These are phyloP conservation scores for Falco columbarius DNA, from an alignment of 2,797 vertebrate genomes.

Conservation along the genomic window DNA sequence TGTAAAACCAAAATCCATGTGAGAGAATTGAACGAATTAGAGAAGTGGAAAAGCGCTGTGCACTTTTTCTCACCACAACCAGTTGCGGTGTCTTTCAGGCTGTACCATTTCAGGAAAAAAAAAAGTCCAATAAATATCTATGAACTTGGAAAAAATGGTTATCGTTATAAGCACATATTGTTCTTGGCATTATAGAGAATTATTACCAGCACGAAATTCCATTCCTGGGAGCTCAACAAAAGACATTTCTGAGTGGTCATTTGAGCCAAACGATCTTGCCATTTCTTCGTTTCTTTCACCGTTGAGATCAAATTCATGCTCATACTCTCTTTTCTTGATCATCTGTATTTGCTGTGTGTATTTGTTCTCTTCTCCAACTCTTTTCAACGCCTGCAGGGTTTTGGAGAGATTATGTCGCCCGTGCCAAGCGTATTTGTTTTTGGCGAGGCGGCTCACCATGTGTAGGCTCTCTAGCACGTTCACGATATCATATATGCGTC, in stretches of 20 bases:
- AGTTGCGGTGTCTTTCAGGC: background rate
- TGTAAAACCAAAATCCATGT: background rate
- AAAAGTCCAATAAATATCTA: background rate
- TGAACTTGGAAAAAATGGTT: too few species aligned
- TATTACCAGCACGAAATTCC: slow-evolving; percentile 91
- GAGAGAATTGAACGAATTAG: background rate
- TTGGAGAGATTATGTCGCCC: slow-evolving; percentile 87
- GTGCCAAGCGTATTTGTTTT: slow-evolving; percentile 94
- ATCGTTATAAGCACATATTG: background rate
- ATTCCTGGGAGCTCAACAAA: slow-evolving; percentile 90
- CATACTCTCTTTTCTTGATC: slow-evolving; percentile 84
- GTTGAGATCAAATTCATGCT: slow-evolving; percentile 79
- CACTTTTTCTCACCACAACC: background rate
- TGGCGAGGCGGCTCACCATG: slow-evolving; percentile 96
- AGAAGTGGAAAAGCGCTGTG: background rate
- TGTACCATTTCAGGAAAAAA: background rate
- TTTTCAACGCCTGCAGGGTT: slow-evolving; percentile 87
- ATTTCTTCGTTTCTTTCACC: slow-evolving; percentile 81
- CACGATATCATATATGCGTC: slow-evolving; percentile 97
- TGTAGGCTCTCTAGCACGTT: slow-evolving; percentile 96
- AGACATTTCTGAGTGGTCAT: slow-evolving; percentile 83
- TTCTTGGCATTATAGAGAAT: background rate
- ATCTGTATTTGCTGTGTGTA: slow-evolving; percentile 90
- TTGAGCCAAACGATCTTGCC: slow-evolving; percentile 40
- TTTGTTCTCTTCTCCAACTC: slow-evolving; percentile 85